Percentiles rank a stretch among this genome's conserved stretches.
phyloP scores from a whole-genome alignment of 2,113 vertebrate genomes.

The Solea senegalensis region DNA sequence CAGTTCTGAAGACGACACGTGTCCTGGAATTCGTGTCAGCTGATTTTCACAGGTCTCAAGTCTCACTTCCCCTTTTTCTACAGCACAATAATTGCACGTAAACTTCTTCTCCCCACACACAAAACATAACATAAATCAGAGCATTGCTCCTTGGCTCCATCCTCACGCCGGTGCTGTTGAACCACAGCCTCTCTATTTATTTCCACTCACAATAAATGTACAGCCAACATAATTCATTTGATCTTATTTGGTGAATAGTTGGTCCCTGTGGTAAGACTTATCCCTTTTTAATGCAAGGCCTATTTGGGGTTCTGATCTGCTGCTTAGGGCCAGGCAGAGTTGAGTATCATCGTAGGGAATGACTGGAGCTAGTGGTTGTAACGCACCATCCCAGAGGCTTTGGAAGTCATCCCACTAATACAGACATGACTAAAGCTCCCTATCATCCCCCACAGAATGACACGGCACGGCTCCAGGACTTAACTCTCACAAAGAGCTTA shows the following conservation, averaged over 20 bases:
- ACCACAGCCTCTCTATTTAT: conserved; percentile 38
- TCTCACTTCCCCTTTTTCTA: conserved; percentile 55
- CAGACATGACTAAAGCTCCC: conserved; percentile 83
- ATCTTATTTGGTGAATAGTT: conserved; percentile 56
- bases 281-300: conserved; percentile 72
- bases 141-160: conserved; percentile 27
- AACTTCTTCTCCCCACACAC: conserved; percentile 1
- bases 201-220: conserved; percentile 54
- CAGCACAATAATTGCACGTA: conserved; percentile 19
- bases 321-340: conserved; percentile 72
- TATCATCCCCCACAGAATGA: conserved; percentile 80
- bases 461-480: conserved; percentile 75
- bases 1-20: conserved; percentile 63
- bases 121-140: conserved; percentile 3
- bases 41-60: conserved; percentile 60
- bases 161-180: conserved; percentile 34
- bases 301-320: conserved; percentile 75
- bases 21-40: conserved; percentile 55
- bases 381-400: conserved; percentile 75
- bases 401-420: conserved; percentile 80
- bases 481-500: conserved; percentile 82
- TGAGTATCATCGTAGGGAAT: conserved; percentile 60
- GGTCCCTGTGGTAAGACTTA: conserved; percentile 65
- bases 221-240: conserved; percentile 34
- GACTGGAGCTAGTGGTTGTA: conserved; percentile 69